Base-by-base conservation (phyloP, 2,888 invertebrate genomes). In the Byasa hedistus region DNA sequence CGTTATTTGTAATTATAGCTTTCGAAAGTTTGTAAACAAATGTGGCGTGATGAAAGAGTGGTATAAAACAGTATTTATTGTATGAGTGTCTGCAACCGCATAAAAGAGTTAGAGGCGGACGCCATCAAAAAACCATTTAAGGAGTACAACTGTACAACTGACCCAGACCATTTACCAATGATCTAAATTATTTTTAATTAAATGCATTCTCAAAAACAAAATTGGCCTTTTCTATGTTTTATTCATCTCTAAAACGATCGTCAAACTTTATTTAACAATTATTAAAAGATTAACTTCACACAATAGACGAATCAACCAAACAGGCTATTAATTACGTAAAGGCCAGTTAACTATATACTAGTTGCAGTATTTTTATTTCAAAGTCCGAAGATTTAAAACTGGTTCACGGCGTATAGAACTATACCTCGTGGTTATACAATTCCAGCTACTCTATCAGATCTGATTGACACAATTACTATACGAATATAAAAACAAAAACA, bases 91-190 rank as follows among this genome's bases (percentile, higher is more conserved):
- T 69, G 70, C 68, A 68, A 65, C 63, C 62, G 61, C 64, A 66
- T 66, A 61, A 59, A 51, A 27, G 68, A 68, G 70, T 68, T 82
- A 79, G 87, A 85, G 86, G 87, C 87, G 82, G 80, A 82, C 87
- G 84, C 80, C 84, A 70, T 65, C 76, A 79, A 79, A 79, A 80
- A 79, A 77, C 89, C 89, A 86, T 88, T 84, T 91, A 89, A 74
- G 89, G 88, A 79, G 80, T 75, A 83, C 89, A 88, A 88, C 89
- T 86, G 89, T 89, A 87, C 82, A 87, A 90, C 88, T 87, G 87
- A 89, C 84, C 81, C 79, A 76, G 76, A 77, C 83, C 79, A 83
- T 86, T 86, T 86, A 83, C 85, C 84, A 76, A 83, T 84, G 81
- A 81, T 79, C 82, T 61, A 79, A 74, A 76, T 44, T 44, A 15